Evolutionary conservation across 2,888 invertebrate genomes (phyloP).

Genomic region (Eupithecia subfuscata): DNA sequence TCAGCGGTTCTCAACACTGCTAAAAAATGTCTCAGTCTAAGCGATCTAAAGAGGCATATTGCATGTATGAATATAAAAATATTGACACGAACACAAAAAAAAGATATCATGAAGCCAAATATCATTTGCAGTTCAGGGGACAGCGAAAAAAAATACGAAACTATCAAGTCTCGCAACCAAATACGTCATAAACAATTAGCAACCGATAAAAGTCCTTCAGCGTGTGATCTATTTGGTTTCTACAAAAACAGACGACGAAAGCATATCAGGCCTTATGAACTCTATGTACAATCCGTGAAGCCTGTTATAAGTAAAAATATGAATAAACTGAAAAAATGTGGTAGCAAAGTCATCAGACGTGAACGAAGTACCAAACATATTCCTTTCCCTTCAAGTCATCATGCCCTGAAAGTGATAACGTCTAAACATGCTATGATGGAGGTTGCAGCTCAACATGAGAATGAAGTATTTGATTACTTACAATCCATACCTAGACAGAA

Average conservation of each 20-base stretch:
- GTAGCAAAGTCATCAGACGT: neutral
- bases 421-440: neutral
- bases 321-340: neutral
- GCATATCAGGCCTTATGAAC: neutral
- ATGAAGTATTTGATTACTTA: neutral
- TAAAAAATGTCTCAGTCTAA: neutral
- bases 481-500: neutral
- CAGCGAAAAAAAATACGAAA: neutral
- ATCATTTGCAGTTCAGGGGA: neutral
- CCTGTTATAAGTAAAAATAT: neutral
- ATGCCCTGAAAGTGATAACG: neutral
- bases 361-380: neutral
- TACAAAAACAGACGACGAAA: conserved; percentile 4
- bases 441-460: neutral
- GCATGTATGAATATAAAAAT: neutral
- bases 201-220: neutral
- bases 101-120: neutral
- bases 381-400: neutral
- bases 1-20: neutral
- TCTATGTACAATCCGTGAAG: neutral
- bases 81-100: neutral
- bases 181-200: neutral
- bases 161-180: neutral
- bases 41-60: conserved; percentile 4
- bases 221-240: conserved; percentile 1